Conservation (phyloP, 2,797 vertebrate genomes). For the Heterohyrax brucei region DNA sequence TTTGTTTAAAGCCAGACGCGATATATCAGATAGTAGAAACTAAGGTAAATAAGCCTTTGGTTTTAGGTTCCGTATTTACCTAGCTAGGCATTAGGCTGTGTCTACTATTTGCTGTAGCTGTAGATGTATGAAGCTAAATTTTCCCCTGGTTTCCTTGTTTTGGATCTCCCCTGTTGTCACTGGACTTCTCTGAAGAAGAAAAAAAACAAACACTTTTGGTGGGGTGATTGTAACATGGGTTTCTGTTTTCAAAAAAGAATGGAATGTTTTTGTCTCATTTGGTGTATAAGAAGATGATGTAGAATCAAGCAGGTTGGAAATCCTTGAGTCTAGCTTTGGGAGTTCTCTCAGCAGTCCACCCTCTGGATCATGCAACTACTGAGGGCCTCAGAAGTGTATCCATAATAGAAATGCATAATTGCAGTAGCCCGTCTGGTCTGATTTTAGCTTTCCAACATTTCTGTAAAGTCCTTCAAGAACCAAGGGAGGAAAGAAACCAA, state of each 20-base stretch:
- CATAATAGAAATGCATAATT: neutral
- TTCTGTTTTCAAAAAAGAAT: neutral
- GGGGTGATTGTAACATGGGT: neutral
- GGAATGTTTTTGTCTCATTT: conserved; percentile 29
- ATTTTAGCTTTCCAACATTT: conserved; percentile 54
- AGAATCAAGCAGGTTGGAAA: conserved; percentile 23
- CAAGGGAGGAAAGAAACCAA: neutral
- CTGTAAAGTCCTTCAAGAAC: neutral
- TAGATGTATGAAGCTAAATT: too few relatives aligned
- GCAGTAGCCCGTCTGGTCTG: conserved; percentile 20
- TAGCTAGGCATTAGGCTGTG: too few relatives aligned
- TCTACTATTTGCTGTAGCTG: too few relatives aligned
- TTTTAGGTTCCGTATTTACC: too few relatives aligned
- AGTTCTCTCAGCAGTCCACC: neutral
- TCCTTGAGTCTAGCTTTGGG: neutral
- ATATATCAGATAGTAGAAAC: too few relatives aligned
- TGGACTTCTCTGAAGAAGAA: neutral
- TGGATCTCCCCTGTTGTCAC: too few relatives aligned
- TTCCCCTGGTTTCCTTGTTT: too few relatives aligned
- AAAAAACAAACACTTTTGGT: neutral
- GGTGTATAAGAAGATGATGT: neutral
- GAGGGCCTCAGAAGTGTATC: neutral
- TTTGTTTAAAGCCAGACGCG: too few relatives aligned
- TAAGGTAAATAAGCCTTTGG: too few relatives aligned
- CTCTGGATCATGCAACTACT: neutral